These are phyloP conservation scores for Egretta garzetta DNA, from an alignment of 2,113 vertebrate species.

Conservation along the genomic window DNA sequence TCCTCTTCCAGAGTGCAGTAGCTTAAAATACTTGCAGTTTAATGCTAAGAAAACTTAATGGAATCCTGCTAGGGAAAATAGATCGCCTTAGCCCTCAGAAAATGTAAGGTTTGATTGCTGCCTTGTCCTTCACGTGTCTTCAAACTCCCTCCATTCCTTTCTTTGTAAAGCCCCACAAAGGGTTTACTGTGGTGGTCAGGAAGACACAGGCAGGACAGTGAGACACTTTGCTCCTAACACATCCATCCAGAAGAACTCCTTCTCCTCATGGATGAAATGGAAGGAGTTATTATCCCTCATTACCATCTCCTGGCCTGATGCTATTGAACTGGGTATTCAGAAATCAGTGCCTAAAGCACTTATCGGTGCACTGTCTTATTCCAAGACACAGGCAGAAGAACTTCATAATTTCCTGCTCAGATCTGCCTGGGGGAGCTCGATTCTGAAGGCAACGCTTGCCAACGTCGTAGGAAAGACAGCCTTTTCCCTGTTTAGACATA, in stretches of 20 bases:
- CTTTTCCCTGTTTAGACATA: background rate
- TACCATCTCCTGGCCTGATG: background rate
- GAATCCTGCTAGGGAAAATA: background rate
- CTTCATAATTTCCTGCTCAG: background rate
- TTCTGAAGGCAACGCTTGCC: background rate
- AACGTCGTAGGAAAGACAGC: background rate
- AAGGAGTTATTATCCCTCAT: background rate
- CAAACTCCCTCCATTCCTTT: background rate
- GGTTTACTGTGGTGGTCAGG: background rate
- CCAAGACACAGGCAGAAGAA: background rate
- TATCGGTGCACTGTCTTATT: background rate
- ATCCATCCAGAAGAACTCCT: background rate
- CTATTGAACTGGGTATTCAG: background rate
- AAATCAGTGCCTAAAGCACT: background rate
- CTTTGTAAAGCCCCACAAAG: background rate
- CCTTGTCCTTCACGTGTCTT: constrained; percentile 1
- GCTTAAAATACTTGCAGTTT: constrained; percentile 46
- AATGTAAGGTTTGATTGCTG: background rate
- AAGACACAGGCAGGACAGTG: background rate
- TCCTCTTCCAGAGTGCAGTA: constrained; percentile 28
- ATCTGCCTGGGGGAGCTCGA: background rate
- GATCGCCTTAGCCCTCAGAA: background rate
- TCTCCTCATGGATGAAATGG: background rate
- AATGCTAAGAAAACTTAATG: constrained; percentile 47
- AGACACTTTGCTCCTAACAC: background rate